Percentiles rank a stretch among this genome's conserved stretches.
Evolutionary conservation across 2,113 vertebrate species (phyloP).

Genomic region (Cathartes aura): DNA sequence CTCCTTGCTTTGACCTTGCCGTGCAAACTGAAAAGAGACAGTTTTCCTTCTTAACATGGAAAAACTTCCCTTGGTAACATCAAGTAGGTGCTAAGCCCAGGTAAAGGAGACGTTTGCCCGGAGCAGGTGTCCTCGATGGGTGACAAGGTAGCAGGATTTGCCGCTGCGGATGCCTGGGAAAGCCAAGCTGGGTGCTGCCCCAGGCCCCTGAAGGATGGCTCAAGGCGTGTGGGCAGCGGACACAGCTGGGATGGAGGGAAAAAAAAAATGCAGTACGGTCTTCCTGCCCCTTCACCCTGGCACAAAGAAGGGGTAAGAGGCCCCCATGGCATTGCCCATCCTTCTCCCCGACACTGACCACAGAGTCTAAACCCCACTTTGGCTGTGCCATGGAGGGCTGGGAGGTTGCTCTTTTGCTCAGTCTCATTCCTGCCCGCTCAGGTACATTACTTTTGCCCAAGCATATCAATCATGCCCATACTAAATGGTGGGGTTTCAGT

Average conservation of each 20-base stretch:
- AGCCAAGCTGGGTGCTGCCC: background rate
- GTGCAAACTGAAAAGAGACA: background rate
- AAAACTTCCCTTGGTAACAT: background rate
- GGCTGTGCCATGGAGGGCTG: background rate
- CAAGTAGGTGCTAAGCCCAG: accelerated
- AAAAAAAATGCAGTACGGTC: background rate
- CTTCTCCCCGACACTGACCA: background rate
- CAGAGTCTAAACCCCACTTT: background rate
- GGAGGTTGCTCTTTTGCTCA: background rate
- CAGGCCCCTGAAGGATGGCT: background rate
- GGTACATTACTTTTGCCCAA: no score
- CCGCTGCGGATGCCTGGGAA: background rate
- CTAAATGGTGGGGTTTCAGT: accelerated
- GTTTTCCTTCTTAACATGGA: background rate
- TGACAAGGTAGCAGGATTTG: background rate
- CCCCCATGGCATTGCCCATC: no score
- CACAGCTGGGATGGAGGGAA: background rate
- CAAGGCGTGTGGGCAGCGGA: background rate
- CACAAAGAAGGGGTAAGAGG: background rate
- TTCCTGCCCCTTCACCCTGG: background rate
- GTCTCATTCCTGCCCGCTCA: background rate
- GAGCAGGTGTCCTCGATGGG: accelerated
- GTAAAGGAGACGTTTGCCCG: background rate
- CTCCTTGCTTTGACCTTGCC: background rate
- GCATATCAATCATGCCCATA: no score